These are phyloP conservation scores for Chloroclystis v-ata DNA, from an alignment of 2,888 invertebrate species.

Conservation along the genomic window DNA sequence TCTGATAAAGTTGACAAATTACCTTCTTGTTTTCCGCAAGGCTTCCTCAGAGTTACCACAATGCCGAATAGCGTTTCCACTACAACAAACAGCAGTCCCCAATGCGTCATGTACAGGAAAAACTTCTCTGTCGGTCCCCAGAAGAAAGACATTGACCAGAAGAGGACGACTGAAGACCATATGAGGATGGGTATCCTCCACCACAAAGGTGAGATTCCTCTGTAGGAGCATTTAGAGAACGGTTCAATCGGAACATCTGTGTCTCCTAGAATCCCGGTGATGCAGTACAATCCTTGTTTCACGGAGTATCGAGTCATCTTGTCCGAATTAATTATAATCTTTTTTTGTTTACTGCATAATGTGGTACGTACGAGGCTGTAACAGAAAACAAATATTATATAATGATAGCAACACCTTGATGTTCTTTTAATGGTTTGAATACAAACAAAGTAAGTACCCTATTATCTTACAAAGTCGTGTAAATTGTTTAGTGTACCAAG, in stretches of 20 bases:
- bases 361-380: constrained; percentile 5
- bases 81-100: constrained; percentile 68
- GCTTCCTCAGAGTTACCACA: constrained; percentile 46
- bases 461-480: too few species aligned
- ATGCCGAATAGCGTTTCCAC: constrained; percentile 60
- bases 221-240: constrained; percentile 52
- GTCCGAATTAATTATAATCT: constrained; percentile 8
- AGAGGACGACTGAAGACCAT: constrained; percentile 50
- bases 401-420: neutral
- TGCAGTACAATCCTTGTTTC: constrained; percentile 48
- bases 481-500: too few species aligned
- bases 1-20: constrained; percentile 16
- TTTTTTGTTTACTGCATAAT: constrained; percentile 29
- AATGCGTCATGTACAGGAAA: constrained; percentile 77
- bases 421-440: neutral
- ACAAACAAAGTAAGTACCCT: too few species aligned
- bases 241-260: constrained; percentile 47
- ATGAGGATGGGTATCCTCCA: constrained; percentile 65
- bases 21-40: constrained; percentile 45
- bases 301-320: constrained; percentile 47
- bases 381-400: constrained; percentile 12
- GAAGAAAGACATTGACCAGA: constrained; percentile 55
- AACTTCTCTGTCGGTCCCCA: constrained; percentile 68
- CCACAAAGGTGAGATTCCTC: constrained; percentile 51
- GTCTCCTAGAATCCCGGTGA: constrained; percentile 47